Evolutionary conservation across 2,797 vertebrate genomes (phyloP).

Genomic region (Loris lydekkerianus): DNA sequence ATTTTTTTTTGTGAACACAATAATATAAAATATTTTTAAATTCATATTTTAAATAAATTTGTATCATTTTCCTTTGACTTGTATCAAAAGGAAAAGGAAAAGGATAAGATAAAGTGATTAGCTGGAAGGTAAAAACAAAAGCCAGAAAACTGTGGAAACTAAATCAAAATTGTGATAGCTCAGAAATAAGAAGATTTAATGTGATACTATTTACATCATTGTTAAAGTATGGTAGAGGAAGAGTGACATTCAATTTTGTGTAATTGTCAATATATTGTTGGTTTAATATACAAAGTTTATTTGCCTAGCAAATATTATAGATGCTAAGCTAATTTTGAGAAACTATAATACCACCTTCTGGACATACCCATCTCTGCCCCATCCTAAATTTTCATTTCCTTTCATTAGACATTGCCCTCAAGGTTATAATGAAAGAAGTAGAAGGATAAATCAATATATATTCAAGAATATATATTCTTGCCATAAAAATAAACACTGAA

Average conservation of each 20-base stretch:
- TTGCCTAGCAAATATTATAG: slow-evolving; percentile 67
- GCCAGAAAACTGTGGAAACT: slow-evolving; percentile 28
- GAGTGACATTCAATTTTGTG: slow-evolving; percentile 46
- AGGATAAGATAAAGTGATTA: background rate
- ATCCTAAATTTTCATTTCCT: slow-evolving; percentile 49
- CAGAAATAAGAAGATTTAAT: slow-evolving; percentile 66
- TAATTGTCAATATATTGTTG: slow-evolving; percentile 59
- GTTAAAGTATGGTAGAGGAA: slow-evolving; percentile 15
- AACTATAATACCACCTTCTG: slow-evolving; percentile 45
- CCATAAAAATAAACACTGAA: slow-evolving; percentile 64
- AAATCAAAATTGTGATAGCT: slow-evolving; percentile 67
- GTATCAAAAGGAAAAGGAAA: slow-evolving; percentile 22
- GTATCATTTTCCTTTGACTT: background rate
- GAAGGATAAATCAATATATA: slow-evolving; percentile 52
- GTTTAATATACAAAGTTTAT: slow-evolving; percentile 67
- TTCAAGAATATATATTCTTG: slow-evolving; percentile 65
- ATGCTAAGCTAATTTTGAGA: slow-evolving; percentile 74
- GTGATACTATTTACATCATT: slow-evolving; percentile 39
- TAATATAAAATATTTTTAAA: slow-evolving; percentile 10
- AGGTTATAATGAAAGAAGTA: slow-evolving; percentile 77
- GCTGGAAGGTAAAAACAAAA: slow-evolving; percentile 68
- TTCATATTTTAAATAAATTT: background rate
- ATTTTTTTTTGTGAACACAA: slow-evolving; percentile 24
- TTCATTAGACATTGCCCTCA: slow-evolving; percentile 60
- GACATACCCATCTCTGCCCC: background rate